Conservation (phyloP, 2,797 vertebrate genomes). For the Octomys mimax region DNA sequence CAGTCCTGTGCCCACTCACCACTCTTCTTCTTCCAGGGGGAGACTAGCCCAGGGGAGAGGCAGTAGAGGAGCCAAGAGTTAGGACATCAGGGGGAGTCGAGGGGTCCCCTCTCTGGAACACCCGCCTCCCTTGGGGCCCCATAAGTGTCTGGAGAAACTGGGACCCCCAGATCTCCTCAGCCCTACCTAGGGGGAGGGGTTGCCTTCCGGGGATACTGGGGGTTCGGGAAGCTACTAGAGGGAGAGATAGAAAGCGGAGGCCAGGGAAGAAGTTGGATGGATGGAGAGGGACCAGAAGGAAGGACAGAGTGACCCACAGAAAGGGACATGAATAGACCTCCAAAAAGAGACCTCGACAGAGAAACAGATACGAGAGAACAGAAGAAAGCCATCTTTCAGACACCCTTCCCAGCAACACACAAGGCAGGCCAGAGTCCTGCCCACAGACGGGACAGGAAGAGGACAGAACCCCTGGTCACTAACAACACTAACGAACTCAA, state of each 20-base stretch:
- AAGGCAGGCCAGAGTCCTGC: slow-evolving; percentile 19
- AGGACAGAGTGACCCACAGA: background rate
- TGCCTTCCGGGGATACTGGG: background rate
- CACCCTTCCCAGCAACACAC: slow-evolving; percentile 67
- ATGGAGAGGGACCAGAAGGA: background rate
- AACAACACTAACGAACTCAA: slow-evolving; percentile 62
- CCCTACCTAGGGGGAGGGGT: background rate
- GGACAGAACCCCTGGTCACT: slow-evolving; percentile 77
- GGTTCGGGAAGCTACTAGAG: background rate
- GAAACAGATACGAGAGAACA: slow-evolving; percentile 61
- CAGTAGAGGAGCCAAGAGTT: slow-evolving; percentile 83
- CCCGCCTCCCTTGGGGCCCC: slow-evolving; percentile 70
- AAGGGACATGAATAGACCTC: slow-evolving; percentile 47
- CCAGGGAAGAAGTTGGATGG: background rate
- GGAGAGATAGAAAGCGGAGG: background rate
- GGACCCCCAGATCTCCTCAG: background rate
- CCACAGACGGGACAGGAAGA: slow-evolving; percentile 63
- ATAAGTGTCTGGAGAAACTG: background rate
- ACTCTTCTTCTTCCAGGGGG: slow-evolving; percentile 97
- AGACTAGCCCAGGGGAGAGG: slow-evolving; percentile 89
- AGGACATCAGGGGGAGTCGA: slow-evolving; percentile 74
- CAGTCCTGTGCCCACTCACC: slow-evolving; percentile 90
- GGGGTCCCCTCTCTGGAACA: slow-evolving; percentile 72
- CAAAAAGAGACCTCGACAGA: slow-evolving; percentile 54
- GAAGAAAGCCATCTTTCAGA: background rate